Evolutionary conservation across 2,797 vertebrate species (phyloP).

Genomic region (Ara ararauna): DNA sequence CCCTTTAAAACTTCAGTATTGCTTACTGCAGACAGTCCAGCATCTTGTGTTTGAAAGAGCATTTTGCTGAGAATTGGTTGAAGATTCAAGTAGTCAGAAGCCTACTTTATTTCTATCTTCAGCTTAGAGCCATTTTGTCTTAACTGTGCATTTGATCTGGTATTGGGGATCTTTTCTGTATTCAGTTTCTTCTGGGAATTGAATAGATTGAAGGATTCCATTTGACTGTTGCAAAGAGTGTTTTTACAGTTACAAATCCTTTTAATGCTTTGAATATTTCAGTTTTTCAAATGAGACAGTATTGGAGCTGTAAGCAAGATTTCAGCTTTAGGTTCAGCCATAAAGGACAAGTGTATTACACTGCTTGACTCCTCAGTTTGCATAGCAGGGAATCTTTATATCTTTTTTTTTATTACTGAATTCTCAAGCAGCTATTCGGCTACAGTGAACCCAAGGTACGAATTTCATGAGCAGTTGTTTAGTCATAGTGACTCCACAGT

Average conservation of each 20-base stretch:
- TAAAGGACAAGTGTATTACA: not conserved
- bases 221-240: not conserved
- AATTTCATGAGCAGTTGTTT: not conserved
- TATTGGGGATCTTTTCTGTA: not conserved
- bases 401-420: not conserved
- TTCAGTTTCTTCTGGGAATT: not conserved
- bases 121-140: not conserved
- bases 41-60: not conserved
- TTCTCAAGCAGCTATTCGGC: not conserved
- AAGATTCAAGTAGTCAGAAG: not conserved
- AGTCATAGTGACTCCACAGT: not conserved
- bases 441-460: not conserved
- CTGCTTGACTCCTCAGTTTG: not conserved
- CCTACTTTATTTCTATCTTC: not conserved
- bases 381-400: not conserved
- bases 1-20: not conserved
- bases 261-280: not conserved
- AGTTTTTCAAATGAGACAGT: not conserved
- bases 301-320: not conserved
- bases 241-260: not conserved
- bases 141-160: not conserved
- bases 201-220: not conserved
- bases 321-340: not conserved
- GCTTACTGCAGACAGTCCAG: not conserved
- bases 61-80: not conserved